Evolutionary conservation across 2,113 vertebrate genomes (phyloP).

Genomic region (Psophia crepitans): DNA sequence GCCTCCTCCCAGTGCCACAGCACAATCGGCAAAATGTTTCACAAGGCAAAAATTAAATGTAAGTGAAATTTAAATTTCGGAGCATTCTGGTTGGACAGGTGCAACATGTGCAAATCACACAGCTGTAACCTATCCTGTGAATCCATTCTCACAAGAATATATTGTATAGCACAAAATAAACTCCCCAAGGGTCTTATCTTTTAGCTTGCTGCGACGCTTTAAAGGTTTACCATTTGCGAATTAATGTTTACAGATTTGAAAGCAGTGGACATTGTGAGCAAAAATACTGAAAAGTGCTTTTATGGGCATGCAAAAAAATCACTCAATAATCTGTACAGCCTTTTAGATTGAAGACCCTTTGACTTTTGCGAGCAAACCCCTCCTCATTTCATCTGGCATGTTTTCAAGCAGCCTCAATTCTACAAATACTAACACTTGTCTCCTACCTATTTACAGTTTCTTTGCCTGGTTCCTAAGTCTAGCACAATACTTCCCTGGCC

Average conservation of each 20-base stretch:
- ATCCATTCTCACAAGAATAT: neutral
- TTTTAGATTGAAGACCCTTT: neutral
- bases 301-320: neutral
- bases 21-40: neutral
- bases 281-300: neutral
- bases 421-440: neutral
- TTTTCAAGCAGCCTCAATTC: neutral
- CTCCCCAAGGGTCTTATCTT: neutral
- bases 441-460: conserved; percentile 15
- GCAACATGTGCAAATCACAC: neutral
- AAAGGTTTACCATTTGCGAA: neutral
- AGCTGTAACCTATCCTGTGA: neutral
- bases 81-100: neutral
- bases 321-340: neutral
- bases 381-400: neutral
- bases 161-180: neutral
- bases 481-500: neutral
- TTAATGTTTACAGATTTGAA: neutral
- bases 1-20: neutral
- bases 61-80: neutral
- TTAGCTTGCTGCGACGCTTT: neutral
- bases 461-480: neutral
- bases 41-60: neutral
- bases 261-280: accelerated
- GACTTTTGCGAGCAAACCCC: neutral